Percentiles rank a stretch among this genome's conserved stretches.
Conservation (phyloP, 2,888 invertebrate genomes). For the Phyto melanocephala region DNA sequence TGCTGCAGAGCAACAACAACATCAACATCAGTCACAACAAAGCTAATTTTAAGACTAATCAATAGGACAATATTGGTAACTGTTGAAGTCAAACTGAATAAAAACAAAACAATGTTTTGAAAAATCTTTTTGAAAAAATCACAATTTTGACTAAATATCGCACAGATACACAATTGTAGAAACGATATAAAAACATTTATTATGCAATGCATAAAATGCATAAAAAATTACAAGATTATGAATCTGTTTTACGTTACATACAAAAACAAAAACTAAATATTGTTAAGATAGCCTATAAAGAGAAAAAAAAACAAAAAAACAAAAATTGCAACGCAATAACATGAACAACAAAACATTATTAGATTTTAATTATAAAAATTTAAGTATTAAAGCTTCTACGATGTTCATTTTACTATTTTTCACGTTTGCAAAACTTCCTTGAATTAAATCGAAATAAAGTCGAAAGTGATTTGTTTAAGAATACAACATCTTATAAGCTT, state of each 20-base stretch:
- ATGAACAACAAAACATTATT: constrained; percentile 36
- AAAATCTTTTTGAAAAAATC: not conserved
- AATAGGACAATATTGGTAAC: too few species aligned
- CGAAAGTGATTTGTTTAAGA: too few species aligned
- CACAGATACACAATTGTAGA: constrained; percentile 55
- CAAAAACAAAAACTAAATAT: constrained; percentile 16
- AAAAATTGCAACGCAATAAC: constrained; percentile 29
- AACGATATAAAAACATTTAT: constrained; percentile 30
- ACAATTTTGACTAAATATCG: constrained; percentile 51
- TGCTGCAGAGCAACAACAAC: constrained; percentile 55
- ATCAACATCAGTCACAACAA: constrained; percentile 60
- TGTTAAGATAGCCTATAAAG: constrained; percentile 17
- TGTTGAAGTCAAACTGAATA: not conserved
- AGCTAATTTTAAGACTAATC: constrained; percentile 57
- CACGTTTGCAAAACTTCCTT: not conserved
- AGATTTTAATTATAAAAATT: constrained; percentile 23
- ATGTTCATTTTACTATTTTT: constrained; percentile 18
- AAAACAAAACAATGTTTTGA: not conserved
- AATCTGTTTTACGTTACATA: constrained; percentile 33
- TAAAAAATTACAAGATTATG: constrained; percentile 42
- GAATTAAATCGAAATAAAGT: constrained; percentile 13
- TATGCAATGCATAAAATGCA: constrained; percentile 55
- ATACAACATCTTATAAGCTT: constrained; percentile 25
- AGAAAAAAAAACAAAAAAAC: constrained; percentile 7
- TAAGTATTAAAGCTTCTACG: constrained; percentile 37